Base-by-base conservation (phyloP, 92 coral and sea anemone species). In the Epizoanthus ramosus region DNA sequence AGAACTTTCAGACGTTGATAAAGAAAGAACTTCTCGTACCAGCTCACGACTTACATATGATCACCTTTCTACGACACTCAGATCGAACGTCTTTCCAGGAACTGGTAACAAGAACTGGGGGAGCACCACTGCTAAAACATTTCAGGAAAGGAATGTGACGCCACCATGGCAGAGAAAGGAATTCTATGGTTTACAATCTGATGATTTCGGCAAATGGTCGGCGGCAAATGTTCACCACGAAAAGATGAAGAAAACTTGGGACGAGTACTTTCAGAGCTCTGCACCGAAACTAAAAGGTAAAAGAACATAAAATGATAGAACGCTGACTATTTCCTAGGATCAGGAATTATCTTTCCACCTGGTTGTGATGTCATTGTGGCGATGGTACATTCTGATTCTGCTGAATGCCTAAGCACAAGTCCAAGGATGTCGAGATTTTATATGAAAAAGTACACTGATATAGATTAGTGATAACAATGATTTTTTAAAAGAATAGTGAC, bases 51-150 rank as follows among this genome's bases (percentile, higher is more conserved):
- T 37, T n/a, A 58, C 71, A 73, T 95, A 95, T 84, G 83, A 86
- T 63, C 85, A 83, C 41, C 85, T 95, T 33, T 95, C 98, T 35
- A 90, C 88, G 86, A 87, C 86, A 2, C 85, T 92, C 39, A 83
- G 98, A 58, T 88, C 98, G 24, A 95, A 95, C 65, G 89, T 95
- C 7, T 95, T 95, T 65, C 98, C 98, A 50, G 98, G 98, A 43
- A 80, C 90, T 19, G 98, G 98, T 35, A 95, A 93, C 73, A 79
- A 85, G 73, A 87, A 90, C 52, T 95, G 98, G 98, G 67, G 84
- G 43, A 91, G 94, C 57, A 92, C 97, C 25, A 90, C 98, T 13
- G 74, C 91, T 22, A 81, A 59, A 37, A 89, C 85, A 25, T 93
- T 91, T 83, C 87, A 84, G 2, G 87, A 88, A 52, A 79, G 89